Conservation (phyloP, 1,140 invertebrate species). For the Drosophila tropicalis region DNA sequence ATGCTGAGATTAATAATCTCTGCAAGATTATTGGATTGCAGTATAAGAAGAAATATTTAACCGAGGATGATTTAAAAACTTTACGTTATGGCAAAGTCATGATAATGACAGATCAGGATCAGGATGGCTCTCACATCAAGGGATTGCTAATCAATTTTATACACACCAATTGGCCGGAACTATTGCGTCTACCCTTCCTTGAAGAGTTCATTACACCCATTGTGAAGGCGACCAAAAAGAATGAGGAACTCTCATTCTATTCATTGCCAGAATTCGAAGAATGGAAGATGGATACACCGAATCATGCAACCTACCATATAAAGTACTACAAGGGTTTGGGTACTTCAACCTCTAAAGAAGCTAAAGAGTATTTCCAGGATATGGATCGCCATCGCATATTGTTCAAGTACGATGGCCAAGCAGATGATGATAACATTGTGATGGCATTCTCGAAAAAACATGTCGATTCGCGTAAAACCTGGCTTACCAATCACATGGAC, state of each 20-base stretch:
- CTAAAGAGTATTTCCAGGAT: conserved; percentile 99
- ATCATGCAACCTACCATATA: conserved; percentile 96
- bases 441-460: conserved; percentile 99
- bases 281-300: conserved; percentile 96
- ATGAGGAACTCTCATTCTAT: conserved; percentile 95
- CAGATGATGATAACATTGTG: conserved; percentile 96
- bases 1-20: conserved; percentile 98
- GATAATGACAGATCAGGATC: conserved; percentile 99
- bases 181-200: conserved; percentile 95
- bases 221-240: conserved; percentile 97
- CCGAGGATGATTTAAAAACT: conserved; percentile 93
- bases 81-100: conserved; percentile 98
- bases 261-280: conserved; percentile 99
- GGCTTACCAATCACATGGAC: conserved; percentile 98
- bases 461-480: conserved; percentile 97
- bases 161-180: conserved; percentile 98
- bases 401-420: conserved; percentile 93
- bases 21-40: conserved; percentile 98
- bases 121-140: conserved; percentile 99
- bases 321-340: conserved; percentile 99
- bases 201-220: conserved; percentile 99
- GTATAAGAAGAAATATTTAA: conserved; percentile 98
- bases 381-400: conserved; percentile 96
- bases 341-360: conserved; percentile 98
- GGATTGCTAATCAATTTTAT: conserved; percentile 99